Evolutionary conservation across 2,113 vertebrate genomes (phyloP).

Genomic region (Oostethus manadensis): DNA sequence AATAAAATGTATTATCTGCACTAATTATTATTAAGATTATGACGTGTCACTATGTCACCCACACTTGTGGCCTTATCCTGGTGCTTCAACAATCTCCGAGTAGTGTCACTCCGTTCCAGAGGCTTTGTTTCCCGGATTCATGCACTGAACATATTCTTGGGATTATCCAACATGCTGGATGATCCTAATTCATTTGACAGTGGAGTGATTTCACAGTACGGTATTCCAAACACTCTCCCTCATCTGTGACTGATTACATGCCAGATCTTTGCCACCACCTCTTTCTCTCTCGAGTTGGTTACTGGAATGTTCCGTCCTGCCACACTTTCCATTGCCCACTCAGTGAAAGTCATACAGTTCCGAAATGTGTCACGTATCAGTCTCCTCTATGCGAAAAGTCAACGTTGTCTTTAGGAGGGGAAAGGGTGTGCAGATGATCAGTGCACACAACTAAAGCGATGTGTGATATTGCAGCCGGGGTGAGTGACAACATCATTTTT

Average conservation of each 20-base stretch:
- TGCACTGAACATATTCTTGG: conserved; percentile 44
- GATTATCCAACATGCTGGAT: conserved; percentile 47
- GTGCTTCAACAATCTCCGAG: conserved; percentile 38
- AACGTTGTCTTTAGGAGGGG: conserved; percentile 12
- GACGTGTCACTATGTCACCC: conserved; percentile 14
- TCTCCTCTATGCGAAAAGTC: conserved; percentile 19
- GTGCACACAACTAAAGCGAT: conserved; percentile 17
- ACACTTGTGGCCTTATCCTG: conserved; percentile 20
- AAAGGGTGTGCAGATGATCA: conserved; percentile 16
- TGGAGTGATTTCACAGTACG: conserved; percentile 19
- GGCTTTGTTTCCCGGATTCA: conserved; percentile 48
- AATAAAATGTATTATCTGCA: too few species aligned
- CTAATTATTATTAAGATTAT: neutral
- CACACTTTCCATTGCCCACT: conserved; percentile 60
- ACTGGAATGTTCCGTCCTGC: conserved; percentile 43
- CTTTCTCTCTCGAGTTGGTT: conserved; percentile 13
- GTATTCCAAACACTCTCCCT: neutral
- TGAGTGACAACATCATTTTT: conserved; percentile 41
- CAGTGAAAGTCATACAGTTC: conserved; percentile 44
- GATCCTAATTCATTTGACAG: conserved; percentile 50
- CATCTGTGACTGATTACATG: conserved; percentile 16
- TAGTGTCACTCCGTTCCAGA: conserved; percentile 34
- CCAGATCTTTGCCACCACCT: neutral
- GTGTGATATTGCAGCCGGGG: conserved; percentile 12
- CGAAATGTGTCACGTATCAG: conserved; percentile 23